phyloP scores from a whole-genome alignment of 2,113 vertebrate genomes.

The Aldabrachelys gigantea region DNA sequence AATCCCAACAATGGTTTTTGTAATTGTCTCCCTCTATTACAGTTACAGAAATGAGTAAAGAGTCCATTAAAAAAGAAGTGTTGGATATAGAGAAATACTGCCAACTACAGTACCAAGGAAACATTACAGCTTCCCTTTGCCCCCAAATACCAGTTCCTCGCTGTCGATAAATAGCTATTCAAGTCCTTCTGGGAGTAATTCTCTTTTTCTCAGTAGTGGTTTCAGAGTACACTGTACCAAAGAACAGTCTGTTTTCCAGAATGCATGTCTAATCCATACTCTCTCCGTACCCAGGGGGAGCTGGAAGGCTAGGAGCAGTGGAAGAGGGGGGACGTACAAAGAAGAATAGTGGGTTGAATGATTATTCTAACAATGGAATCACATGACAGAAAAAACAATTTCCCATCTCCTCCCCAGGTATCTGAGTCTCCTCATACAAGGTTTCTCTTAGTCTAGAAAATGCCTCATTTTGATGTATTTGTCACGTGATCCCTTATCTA shows the following conservation, averaged over 20 bases:
- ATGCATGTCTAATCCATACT: neutral
- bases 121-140: slow-evolving; percentile 68
- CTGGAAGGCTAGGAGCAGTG: neutral
- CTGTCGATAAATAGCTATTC: slow-evolving; percentile 24
- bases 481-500: neutral
- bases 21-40: neutral
- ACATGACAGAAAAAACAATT: neutral
- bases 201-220: slow-evolving; percentile 19
- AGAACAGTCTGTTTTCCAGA: neutral
- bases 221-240: fast-evolving
- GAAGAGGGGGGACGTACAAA: fast-evolving
- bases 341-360: neutral
- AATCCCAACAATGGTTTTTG: slow-evolving; percentile 2
- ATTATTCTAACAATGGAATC: neutral
- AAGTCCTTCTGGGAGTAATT: slow-evolving; percentile 11
- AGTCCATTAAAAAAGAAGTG: slow-evolving; percentile 15
- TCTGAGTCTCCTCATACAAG: neutral
- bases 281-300: neutral
- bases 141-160: slow-evolving; percentile 29
- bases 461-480: neutral
- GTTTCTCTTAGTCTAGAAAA: neutral
- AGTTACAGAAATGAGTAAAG: slow-evolving; percentile 13
- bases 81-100: slow-evolving; percentile 73
- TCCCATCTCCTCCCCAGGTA: neutral
- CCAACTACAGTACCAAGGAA: slow-evolving; percentile 74